Conservation (phyloP, 2,797 vertebrate genomes). For the Emys orbicularis region DNA sequence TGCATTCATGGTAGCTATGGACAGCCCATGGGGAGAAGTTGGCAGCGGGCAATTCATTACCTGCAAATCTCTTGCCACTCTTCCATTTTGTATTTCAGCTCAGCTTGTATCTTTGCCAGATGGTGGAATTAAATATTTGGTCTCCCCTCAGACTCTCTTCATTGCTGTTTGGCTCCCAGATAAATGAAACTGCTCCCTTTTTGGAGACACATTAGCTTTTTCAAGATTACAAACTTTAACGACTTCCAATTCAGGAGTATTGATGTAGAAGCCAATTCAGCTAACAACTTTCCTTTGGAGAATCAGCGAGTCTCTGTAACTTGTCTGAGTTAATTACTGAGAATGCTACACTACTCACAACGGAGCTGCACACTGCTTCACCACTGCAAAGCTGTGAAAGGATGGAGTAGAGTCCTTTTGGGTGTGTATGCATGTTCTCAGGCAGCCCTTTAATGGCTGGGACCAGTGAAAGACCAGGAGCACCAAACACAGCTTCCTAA, state of each 20-base stretch:
- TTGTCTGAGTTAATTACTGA: neutral
- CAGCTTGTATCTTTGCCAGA: neutral
- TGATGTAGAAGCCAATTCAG: neutral
- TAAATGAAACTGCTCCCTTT: neutral
- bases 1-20: neutral
- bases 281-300: neutral
- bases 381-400: neutral
- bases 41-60: neutral
- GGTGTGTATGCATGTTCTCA: rapidly evolving
- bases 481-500: neutral
- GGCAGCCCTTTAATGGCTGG: neutral
- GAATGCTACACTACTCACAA: rapidly evolving
- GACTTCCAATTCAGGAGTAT: neutral
- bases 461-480: neutral
- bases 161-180: neutral
- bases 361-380: rapidly evolving
- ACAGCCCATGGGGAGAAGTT: neutral
- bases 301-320: neutral
- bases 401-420: neutral
- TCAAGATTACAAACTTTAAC: neutral
- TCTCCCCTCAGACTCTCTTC: neutral
- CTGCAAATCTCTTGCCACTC: neutral
- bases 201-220: neutral
- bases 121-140: neutral
- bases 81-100: neutral